Base-by-base conservation (phyloP, 37 sponge, comb jelly and placozoan species). In the Ephydatia muelleri region DNA sequence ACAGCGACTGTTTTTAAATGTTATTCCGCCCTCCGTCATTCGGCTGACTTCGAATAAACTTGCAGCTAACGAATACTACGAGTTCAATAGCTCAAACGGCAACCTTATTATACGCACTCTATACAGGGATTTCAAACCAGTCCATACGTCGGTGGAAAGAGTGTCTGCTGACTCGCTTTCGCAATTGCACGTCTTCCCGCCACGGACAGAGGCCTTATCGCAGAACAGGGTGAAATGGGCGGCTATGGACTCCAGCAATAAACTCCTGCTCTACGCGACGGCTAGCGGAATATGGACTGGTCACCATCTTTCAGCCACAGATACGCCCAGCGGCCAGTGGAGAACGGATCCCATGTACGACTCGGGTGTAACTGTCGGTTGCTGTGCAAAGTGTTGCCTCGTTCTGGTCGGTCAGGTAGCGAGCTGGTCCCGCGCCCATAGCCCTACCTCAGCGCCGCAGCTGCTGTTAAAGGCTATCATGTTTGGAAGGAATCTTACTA, bases 251-350 rank as follows among this genome's bases (percentile, higher is more conserved):
- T 3, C 30, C 1, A 49, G 83, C 13, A n/a, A n/a, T n/a, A n/a
- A n/a, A n/a, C 22, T 68, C 13, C 32, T 82, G 30, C 2, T 78
- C 9, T 72, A 49, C 33, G 88, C 66, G n/a, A 78, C 82, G 49
- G 88, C 83, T 22, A 88, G 79, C 70, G 88, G 88, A 1, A 31
- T 67, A 6, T 88, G 88, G 88, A 82, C 79, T 35, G 57, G 71
- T 26, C 77, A 78, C 48, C 19, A 83, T 70, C 31, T 72, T 14
- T 26, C 25, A 27, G 8, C 30, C 22, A 67, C 1, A 9, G 27
- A 65, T 19, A n/a, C 43, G 19, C 39, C 32, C 3, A 5, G 76
- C 3, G 35, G 76, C 0, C 43, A 65, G 5, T 88, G 83, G 88
- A 35, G 39, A 49, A 38, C 79, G 8, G 78, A 67, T 0, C 34